phyloP scores from a whole-genome alignment of 2,113 vertebrate genomes.

The Brachyhypopomus occidentalis region DNA sequence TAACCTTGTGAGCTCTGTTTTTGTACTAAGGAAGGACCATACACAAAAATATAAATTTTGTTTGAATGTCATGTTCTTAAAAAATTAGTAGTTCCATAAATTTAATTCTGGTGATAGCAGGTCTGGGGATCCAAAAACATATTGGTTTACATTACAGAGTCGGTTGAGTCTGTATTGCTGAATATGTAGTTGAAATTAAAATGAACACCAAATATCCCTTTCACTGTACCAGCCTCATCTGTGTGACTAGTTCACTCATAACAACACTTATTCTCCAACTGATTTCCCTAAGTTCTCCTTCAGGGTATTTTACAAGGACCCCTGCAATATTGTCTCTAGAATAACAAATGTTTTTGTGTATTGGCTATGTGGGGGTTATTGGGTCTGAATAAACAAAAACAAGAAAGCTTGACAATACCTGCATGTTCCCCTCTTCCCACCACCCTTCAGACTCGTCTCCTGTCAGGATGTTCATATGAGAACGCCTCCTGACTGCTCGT shows the following conservation, averaged over 20 bases:
- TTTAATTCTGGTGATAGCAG: background rate
- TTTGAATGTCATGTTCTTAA: background rate
- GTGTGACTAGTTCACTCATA: background rate
- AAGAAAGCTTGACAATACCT: conserved; percentile 19
- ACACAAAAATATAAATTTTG: background rate
- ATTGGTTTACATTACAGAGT: background rate
- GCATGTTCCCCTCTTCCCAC: background rate
- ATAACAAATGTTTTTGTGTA: background rate
- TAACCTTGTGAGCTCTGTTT: background rate
- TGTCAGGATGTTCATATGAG: conserved; percentile 10
- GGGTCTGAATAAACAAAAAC: background rate
- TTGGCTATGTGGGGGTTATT: background rate
- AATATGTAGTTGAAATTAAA: conserved; percentile 8
- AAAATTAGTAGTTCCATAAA: background rate
- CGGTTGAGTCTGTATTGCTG: background rate
- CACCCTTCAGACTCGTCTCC: conserved; percentile 12
- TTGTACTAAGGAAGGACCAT: background rate
- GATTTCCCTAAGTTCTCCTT: background rate
- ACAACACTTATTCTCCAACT: background rate
- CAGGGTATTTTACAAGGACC: background rate
- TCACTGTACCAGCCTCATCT: background rate
- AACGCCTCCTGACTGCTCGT: conserved; percentile 18
- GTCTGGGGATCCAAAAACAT: background rate
- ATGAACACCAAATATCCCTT: background rate
- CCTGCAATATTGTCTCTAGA: background rate